A percentile compares a stretch with the other conserved stretches of the same genome.
phyloP scores from a whole-genome alignment of 2,888 invertebrate genomes.

The Lucinisca nassula region DNA sequence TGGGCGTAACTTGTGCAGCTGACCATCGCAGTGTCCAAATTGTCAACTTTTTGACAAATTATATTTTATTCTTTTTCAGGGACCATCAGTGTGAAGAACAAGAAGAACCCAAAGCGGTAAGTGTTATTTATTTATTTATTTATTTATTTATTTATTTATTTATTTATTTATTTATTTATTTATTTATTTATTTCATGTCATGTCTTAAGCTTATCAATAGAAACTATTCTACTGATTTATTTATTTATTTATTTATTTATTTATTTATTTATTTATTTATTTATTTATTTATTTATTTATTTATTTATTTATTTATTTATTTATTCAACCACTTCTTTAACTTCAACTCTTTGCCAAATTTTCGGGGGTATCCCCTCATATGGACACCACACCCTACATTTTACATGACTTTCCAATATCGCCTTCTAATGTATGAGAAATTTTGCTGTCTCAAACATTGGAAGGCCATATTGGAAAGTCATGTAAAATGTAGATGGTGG shows the following conservation, averaged over 20 bases:
- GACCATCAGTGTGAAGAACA: not conserved
- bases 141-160: not conserved
- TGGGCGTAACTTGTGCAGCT: not conserved
- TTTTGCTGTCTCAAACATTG: too few species aligned
- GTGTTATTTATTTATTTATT: not conserved
- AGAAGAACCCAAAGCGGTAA: not conserved
- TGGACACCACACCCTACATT: too few species aligned
- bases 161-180: not conserved
- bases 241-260: not conserved
- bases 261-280: not conserved
- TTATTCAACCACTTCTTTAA: not conserved
- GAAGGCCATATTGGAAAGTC: too few species aligned
- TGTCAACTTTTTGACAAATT: not conserved
- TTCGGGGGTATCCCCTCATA: too few species aligned
- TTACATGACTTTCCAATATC: too few species aligned
- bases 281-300: not conserved
- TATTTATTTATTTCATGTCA: not conserved
- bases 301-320: not conserved
- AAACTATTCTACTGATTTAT: too few species aligned
- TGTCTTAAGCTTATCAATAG: too few species aligned
- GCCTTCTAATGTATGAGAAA: too few species aligned
- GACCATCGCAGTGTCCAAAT: not conserved
- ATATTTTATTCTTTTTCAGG: not conserved
- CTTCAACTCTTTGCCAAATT: too few species aligned
- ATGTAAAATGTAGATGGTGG: too few species aligned